Evolutionary conservation across 2,888 invertebrate genomes (phyloP), one percentile per base, ranked within the genome.

Genomic region (Drosophila fulvimacula): DNA sequence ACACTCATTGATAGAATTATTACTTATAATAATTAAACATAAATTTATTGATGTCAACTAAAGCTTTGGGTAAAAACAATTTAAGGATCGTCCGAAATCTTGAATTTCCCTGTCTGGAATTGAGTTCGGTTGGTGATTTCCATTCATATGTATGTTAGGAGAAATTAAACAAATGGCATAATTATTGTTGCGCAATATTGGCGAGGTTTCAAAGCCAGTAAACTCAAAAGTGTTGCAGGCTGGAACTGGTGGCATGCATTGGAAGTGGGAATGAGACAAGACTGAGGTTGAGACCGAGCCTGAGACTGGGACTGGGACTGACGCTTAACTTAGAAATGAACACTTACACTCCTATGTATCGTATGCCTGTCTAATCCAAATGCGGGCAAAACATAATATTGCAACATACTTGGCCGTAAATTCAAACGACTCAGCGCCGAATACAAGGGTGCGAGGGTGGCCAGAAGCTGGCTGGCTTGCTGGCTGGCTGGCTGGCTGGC

Each of bases 151-250:
- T 87, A 75, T 85, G 88, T 79, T 70, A 73, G 70, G 88, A 74
- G 84, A 85, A 89, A 89, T 79, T 87, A 79, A 79, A 73, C 84
- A 84, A 84, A 81, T 88, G 89, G 89, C 85, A 85, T 76, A 84
- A 76, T 87, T 81, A 74, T 82, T 61, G 74, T 86, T 89, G 89
- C 88, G 88, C 85, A 86, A 86, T 66, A 69, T 68, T 56, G 81
- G 58, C 58, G 57, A 70, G 69, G 74, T 61, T 61, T 69, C 19
- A 64, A 73, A 78, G 52, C 64, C 69, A 78, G 60, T 69, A 78
- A 77, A 68, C 61, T 69, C 79, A 52, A 78, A 76, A 65, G 66
- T 56, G 53, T 41, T 30, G 60, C 53, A 63, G 70, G 56, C 79
- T 64, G 64, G 57, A 52, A 63, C 52, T 55, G 49, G 36, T 44